Conservation (phyloP, 2,797 vertebrate genomes). For the Myoxocephalus aenaeus region DNA sequence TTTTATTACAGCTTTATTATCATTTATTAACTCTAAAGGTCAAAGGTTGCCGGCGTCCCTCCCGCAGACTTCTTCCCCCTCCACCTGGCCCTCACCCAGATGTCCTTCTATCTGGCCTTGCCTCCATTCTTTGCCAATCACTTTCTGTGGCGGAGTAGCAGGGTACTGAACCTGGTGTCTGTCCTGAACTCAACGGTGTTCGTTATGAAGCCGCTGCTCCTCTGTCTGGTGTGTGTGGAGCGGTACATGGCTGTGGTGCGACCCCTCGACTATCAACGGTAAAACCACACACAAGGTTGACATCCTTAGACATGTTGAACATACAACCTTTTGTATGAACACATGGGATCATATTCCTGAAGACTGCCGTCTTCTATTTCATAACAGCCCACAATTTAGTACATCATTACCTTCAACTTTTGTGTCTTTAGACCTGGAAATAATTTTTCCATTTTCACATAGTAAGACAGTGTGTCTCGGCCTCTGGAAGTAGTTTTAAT, state of each 20-base stretch:
- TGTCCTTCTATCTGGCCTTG: neutral
- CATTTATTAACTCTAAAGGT: slow-evolving; percentile 9
- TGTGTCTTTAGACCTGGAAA: neutral
- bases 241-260: slow-evolving; percentile 44
- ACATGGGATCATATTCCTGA: neutral
- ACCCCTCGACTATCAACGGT: slow-evolving; percentile 35
- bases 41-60: slow-evolving; percentile 18
- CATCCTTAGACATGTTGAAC: neutral
- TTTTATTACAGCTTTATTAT: neutral
- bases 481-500: neutral
- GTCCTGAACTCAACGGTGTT: neutral
- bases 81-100: slow-evolving; percentile 20
- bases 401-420: neutral
- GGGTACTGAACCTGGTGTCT: accelerated
- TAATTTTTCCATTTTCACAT: neutral
- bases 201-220: slow-evolving; percentile 28
- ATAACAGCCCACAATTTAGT: neutral
- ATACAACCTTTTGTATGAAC: neutral
- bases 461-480: neutral
- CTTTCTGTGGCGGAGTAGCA: accelerated
- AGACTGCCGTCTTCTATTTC: neutral
- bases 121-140: neutral
- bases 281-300: neutral
- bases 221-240: slow-evolving; percentile 43
- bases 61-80: slow-evolving; percentile 43